These are phyloP conservation scores for Rhinophrynus dorsalis DNA, from an alignment of 2,797 vertebrate genomes.

Conservation along the genomic window DNA sequence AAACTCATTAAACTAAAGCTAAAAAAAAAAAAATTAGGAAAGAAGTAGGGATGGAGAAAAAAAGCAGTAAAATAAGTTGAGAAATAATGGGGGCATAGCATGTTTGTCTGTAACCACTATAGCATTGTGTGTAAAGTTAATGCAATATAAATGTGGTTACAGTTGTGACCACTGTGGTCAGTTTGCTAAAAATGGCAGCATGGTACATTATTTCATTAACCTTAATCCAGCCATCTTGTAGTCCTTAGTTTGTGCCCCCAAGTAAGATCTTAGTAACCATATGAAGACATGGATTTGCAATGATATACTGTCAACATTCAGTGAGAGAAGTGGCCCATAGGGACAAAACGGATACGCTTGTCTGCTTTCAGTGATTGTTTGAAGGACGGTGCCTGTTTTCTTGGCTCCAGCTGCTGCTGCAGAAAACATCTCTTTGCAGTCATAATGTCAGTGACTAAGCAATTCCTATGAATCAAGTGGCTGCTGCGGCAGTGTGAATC, in stretches of 20 bases:
- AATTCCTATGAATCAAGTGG: conserved; percentile 59
- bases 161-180: too few species aligned
- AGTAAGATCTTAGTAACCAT: background rate
- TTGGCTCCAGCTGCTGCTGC: conserved; percentile 53
- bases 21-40: too few species aligned
- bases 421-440: conserved; percentile 47
- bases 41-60: too few species aligned
- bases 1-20: too few species aligned
- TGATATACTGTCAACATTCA: background rate
- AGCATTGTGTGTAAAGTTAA: too few species aligned
- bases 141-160: too few species aligned
- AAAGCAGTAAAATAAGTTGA: too few species aligned
- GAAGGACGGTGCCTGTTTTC: conserved; percentile 53
- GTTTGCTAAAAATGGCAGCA: too few species aligned
- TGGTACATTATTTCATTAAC: background rate
- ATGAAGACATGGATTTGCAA: background rate
- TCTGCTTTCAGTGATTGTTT: conserved; percentile 49
- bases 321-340: background rate
- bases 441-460: conserved; percentile 61
- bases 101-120: too few species aligned
- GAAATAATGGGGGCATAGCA: too few species aligned
- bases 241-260: background rate
- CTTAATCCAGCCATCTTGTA: background rate
- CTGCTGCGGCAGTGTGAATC: conserved; percentile 53
- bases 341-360: background rate